Conservation (phyloP, 2,888 invertebrate species). For the Laothoe populi region DNA sequence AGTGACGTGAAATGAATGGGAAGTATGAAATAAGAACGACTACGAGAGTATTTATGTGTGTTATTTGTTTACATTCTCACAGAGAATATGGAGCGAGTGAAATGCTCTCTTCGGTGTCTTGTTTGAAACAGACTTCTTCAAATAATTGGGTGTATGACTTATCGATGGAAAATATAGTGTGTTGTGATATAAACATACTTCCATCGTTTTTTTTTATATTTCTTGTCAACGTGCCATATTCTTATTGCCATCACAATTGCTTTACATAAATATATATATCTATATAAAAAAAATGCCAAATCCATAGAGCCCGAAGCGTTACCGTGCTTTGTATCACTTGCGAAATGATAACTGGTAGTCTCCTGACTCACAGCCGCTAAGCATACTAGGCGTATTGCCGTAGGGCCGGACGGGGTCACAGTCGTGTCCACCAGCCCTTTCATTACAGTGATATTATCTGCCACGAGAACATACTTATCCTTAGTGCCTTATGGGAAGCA, state of each 20-base stretch:
- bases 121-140: neutral
- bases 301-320: too few species aligned
- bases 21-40: neutral
- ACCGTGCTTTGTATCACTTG: neutral
- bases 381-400: too few species aligned
- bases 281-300: neutral
- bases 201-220: too few species aligned
- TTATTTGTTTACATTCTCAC: slow-evolving; percentile 17
- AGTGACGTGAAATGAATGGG: too few species aligned
- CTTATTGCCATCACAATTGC: too few species aligned
- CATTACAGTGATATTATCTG: slow-evolving; percentile 60
- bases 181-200: too few species aligned
- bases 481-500: slow-evolving; percentile 29
- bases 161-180: too few species aligned
- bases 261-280: too few species aligned
- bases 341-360: neutral
- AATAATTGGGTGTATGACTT: too few species aligned
- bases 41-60: neutral
- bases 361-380: neutral
- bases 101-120: neutral
- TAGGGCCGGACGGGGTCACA: slow-evolving; percentile 45
- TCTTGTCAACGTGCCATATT: too few species aligned
- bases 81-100: neutral
- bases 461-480: slow-evolving; percentile 48
- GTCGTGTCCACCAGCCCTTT: slow-evolving; percentile 54